Conservation (phyloP, 2,888 invertebrate species). For the Drosophila prostipennis region DNA sequence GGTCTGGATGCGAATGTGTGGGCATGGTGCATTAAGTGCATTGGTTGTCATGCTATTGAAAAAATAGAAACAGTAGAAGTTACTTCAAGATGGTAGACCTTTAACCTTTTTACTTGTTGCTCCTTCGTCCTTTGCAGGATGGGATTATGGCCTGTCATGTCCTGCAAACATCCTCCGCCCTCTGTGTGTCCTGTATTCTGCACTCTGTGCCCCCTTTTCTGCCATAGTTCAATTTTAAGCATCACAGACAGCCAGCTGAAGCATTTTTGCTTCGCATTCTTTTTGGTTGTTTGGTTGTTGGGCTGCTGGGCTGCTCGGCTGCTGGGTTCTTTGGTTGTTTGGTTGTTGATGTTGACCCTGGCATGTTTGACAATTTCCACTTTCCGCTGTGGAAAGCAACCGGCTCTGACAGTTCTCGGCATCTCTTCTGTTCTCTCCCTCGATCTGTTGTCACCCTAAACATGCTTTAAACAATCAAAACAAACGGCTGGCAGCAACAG, state of each 20-base stretch:
- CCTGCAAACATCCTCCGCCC: neutral
- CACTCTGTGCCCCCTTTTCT: neutral
- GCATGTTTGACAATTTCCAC: slow-evolving; percentile 44
- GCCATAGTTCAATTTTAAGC: slow-evolving; percentile 27
- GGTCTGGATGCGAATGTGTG: neutral
- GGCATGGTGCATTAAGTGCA: slow-evolving; percentile 25
- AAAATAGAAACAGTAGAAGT: neutral
- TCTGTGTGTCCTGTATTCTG: neutral
- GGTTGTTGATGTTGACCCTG: slow-evolving; percentile 29
- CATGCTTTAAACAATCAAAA: slow-evolving; percentile 48
- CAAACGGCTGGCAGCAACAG: slow-evolving; percentile 22
- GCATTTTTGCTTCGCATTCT: slow-evolving; percentile 22
- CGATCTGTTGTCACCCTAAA: slow-evolving; percentile 26
- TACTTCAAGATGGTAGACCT: slow-evolving; percentile 1
- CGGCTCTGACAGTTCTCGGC: slow-evolving; percentile 2
- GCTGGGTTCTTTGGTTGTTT: slow-evolving; percentile 23
- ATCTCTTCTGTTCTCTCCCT: neutral
- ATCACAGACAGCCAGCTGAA: slow-evolving; percentile 10
- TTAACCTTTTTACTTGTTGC: slow-evolving; percentile 32
- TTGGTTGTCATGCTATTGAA: slow-evolving; percentile 4
- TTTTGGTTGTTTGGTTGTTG: slow-evolving; percentile 26
- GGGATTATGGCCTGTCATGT: slow-evolving; percentile 32
- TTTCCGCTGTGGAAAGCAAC: slow-evolving; percentile 12
- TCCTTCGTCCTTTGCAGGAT: neutral
- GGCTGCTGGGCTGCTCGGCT: neutral